Evolutionary conservation across 2,797 vertebrate species (phyloP).

Genomic region (Trachops cirrhosus): DNA sequence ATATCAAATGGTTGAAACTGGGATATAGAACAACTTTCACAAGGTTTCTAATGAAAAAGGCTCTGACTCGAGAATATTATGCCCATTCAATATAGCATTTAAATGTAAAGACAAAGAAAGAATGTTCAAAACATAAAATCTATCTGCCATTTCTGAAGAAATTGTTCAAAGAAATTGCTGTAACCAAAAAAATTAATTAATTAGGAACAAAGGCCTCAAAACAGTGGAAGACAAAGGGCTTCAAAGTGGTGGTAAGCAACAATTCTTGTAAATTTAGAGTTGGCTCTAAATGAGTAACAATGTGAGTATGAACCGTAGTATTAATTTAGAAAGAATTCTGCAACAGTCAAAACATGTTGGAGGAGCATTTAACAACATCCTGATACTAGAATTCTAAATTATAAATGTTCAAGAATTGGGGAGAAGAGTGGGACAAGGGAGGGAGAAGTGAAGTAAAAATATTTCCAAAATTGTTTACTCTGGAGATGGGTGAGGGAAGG

Average conservation of each 20-base stretch:
- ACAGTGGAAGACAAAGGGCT: not conserved
- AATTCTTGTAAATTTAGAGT: conserved; percentile 1
- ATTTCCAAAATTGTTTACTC: not conserved
- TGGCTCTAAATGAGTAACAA: not conserved
- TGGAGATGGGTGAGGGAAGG: not conserved
- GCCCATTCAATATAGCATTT: not conserved
- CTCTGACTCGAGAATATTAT: not conserved
- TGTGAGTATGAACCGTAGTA: not conserved
- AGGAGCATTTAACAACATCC: not conserved
- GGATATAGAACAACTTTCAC: not conserved
- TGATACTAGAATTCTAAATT: conserved; percentile 1
- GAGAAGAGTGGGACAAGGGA: not conserved
- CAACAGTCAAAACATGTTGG: not conserved
- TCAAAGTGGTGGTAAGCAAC: not conserved
- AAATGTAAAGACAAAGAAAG: not conserved
- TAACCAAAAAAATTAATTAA: not conserved
- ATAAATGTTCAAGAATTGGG: not conserved
- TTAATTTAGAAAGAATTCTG: not conserved
- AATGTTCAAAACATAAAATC: not conserved
- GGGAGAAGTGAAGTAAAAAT: not conserved
- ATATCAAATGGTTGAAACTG: not conserved
- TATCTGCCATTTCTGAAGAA: not conserved
- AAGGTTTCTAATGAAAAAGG: not conserved
- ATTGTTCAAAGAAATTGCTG: not conserved
- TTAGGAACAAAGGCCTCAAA: conserved; percentile 15